A percentile compares a stretch with the other conserved stretches of the same genome.
Conservation (phyloP, 1,140 invertebrate genomes). For the Ctenoplectra terminalis region DNA sequence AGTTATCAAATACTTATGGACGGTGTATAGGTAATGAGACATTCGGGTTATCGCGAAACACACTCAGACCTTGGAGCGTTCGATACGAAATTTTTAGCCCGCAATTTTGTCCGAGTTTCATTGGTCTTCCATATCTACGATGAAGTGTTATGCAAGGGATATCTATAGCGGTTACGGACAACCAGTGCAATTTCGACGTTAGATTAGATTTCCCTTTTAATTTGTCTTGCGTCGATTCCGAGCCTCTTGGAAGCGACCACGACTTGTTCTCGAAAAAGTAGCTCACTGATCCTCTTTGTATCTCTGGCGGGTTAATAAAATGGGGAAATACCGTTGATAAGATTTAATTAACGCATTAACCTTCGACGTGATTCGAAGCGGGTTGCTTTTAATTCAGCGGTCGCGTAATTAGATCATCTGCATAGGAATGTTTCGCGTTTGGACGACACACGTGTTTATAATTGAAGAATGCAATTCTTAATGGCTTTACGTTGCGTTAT, state of each 20-base stretch:
- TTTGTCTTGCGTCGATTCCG: not conserved
- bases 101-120: not conserved
- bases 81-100: not conserved
- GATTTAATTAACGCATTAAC: constrained; percentile 24
- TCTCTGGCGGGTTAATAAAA: not conserved
- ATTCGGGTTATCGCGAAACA: no score
- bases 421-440: not conserved
- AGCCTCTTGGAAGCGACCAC: not conserved
- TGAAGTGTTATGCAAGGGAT: not conserved
- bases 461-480: constrained; percentile 30
- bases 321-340: not conserved
- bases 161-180: not conserved
- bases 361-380: not conserved
- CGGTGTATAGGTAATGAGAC: no score
- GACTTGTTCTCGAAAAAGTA: no score
- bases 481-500: constrained; percentile 8
- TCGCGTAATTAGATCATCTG: constrained; percentile 8
- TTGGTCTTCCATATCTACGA: not conserved
- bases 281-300: not conserved
- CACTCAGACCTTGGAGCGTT: no score
- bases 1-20: no score
- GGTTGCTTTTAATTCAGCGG: not conserved
- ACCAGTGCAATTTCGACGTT: constrained; percentile 5
- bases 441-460: constrained; percentile 16
- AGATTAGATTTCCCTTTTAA: constrained; percentile 3